These are phyloP conservation scores for Neotoxoptera formosana DNA, from an alignment of 1,140 invertebrate species.

Conservation along the genomic window DNA sequence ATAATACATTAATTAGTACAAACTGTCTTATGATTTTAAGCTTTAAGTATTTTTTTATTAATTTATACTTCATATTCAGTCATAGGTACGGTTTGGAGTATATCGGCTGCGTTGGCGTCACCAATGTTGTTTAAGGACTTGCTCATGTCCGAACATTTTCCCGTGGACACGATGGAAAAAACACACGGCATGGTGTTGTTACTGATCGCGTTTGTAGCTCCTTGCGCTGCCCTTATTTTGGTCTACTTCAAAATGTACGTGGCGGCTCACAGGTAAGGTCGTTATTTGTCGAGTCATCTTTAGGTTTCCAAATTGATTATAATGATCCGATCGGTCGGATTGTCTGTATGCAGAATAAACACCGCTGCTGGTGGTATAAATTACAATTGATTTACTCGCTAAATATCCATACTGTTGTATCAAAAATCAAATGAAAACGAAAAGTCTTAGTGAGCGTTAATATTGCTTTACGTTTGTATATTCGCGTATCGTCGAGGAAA, in stretches of 20 bases:
- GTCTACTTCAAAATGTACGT: constrained; percentile 69
- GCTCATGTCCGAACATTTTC: constrained; percentile 60
- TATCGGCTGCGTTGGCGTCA: constrained; percentile 63
- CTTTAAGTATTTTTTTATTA: background rate
- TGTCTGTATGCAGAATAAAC: background rate
- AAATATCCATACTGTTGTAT: background rate
- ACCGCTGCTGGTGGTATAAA: background rate
- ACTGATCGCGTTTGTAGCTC: constrained; percentile 66
- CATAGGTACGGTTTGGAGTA: constrained; percentile 60
- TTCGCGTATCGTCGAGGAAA: background rate
- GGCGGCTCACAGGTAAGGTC: constrained; percentile 64
- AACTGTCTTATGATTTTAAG: background rate
- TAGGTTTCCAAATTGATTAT: background rate
- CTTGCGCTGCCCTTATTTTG: constrained; percentile 67
- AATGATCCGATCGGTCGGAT: background rate
- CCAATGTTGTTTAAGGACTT: constrained; percentile 60
- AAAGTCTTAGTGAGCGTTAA: background rate
- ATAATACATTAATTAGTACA: background rate
- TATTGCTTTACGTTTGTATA: background rate
- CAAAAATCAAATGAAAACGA: too few relatives aligned
- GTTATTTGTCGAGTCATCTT: background rate
- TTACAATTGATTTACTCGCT: background rate
- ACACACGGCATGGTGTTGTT: constrained; percentile 62
- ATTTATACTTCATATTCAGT: constrained; percentile 57
- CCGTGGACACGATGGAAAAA: constrained; percentile 59